Percentiles rank a stretch among this genome's conserved stretches.
These are phyloP conservation scores for Silurus asotus DNA, from an alignment of 2,113 vertebrate genomes.

Conservation along the genomic window DNA sequence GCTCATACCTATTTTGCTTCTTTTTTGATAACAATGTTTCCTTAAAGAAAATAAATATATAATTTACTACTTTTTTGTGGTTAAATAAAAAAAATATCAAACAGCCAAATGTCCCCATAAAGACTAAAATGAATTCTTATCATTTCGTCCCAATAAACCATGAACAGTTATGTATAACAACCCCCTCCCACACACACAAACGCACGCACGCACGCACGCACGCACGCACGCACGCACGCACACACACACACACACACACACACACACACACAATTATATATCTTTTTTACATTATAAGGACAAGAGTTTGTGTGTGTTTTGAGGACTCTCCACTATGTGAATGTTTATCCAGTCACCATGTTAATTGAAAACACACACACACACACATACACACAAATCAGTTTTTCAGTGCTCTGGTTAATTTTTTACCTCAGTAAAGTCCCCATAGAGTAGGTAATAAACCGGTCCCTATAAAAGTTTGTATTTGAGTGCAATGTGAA, in stretches of 20 bases:
- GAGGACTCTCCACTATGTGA: neutral
- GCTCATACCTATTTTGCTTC: too few relatives aligned
- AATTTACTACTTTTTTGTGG: neutral
- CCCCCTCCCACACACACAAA: neutral
- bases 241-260: neutral
- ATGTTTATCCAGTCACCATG: neutral
- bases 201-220: too few relatives aligned
- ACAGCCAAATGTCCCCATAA: neutral
- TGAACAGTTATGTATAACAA: neutral
- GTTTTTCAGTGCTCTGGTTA: neutral
- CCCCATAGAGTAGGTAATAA: neutral
- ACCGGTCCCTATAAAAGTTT: neutral
- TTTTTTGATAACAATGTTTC: too few relatives aligned
- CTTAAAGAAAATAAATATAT: neutral
- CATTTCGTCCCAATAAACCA: neutral
- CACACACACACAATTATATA: neutral
- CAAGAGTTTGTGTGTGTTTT: too few relatives aligned
- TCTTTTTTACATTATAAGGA: neutral
- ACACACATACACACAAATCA: neutral
- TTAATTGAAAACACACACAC: neutral
- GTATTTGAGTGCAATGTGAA: neutral
- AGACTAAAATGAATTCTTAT: neutral
- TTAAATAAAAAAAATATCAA: neutral
- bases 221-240: too few relatives aligned
- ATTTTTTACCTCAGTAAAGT: neutral